Percentiles rank a stretch among this genome's conserved stretches.
phyloP scores from a whole-genome alignment of 2,888 invertebrate species.

The Capitulum mitella region DNA sequence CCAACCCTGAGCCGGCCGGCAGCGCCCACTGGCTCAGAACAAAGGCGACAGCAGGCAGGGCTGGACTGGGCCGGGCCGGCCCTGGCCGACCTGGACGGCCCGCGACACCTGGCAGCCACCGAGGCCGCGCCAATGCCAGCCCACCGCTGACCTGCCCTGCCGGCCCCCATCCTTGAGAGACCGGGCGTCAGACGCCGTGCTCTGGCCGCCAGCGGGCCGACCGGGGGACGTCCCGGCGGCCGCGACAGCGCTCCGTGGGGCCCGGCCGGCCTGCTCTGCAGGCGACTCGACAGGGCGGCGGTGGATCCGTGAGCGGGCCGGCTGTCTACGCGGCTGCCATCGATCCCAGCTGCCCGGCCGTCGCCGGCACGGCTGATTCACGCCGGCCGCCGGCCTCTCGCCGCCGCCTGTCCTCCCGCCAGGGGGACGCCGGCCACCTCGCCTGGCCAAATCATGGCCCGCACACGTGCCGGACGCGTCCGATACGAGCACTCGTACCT shows the following conservation, averaged over 20 bases:
- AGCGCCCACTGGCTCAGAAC: neutral
- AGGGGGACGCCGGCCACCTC: neutral
- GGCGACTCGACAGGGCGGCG: too few relatives aligned
- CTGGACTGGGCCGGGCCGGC: neutral
- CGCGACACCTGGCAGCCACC: neutral
- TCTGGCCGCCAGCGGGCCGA: too few relatives aligned
- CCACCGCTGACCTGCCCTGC: neutral
- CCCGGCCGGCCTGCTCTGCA: too few relatives aligned
- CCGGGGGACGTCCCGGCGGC: too few relatives aligned
- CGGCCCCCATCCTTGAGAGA: neutral
- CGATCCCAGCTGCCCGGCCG: neutral
- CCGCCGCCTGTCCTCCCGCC: neutral
- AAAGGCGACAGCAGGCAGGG: neutral
- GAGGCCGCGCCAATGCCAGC: neutral
- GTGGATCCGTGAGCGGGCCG: neutral
- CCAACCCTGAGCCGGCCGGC: neutral
- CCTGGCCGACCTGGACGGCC: neutral
- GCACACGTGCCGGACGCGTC: too few relatives aligned
- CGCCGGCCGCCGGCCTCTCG: neutral
- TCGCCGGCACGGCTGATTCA: neutral
- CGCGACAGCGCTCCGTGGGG: too few relatives aligned
- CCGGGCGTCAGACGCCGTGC: too few relatives aligned
- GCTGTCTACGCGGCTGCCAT: slow-evolving; percentile 3
- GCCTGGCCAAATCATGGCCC: neutral
- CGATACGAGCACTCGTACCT: too few relatives aligned